Evolutionary conservation across 2,888 invertebrate species (phyloP), one percentile per base, ranked within the genome.

Genomic region (Oligia fasciuncula): DNA sequence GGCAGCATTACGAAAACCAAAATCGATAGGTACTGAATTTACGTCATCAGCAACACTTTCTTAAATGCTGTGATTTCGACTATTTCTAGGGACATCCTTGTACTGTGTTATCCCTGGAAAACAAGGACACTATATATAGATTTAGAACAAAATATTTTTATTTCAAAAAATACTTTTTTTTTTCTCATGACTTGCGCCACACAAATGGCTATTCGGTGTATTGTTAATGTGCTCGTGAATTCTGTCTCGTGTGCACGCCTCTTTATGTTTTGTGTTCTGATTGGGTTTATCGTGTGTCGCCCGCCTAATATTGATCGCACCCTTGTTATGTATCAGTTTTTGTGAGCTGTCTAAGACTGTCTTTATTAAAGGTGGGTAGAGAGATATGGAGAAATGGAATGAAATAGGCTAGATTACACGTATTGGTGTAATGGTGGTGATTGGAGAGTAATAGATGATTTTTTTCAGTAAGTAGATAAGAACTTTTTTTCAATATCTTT

Each of bases 261-360:
- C 94, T 95, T 94, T 94, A 93, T 93, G 94, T 94, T 94, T 94
- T 94, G 94, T 94, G 93, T 92, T 91, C 90, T 94, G 94, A 95
- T 95, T 95, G 95, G 94, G 94, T 94, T 94, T 94, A 95, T 95
- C 94, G 92, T 91, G 79, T 88, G 86, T 89, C 91, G 84, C 87
- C 87, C 83, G 88, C 90, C 89, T 89, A 88, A 89, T 85, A 87
- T 86, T 83, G 79, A 89, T 83, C 81, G 46, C 14, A 29, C 57
- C 57, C 69, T 73, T 69, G 81, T 77, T 81, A 68, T 57, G 11
- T 68, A 29, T 76, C 67, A 57, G 62, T 66, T 76, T 73, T 83
- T 67, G 43, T 51, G 23, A 54, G 0, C 40, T 51, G 19, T 57
- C 63, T 40, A 57, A 14, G 9, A 2, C 65, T 54, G 19, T 46